Evolutionary conservation across 2,888 invertebrate species (phyloP).

Genomic region (Drosophila formosana): DNA sequence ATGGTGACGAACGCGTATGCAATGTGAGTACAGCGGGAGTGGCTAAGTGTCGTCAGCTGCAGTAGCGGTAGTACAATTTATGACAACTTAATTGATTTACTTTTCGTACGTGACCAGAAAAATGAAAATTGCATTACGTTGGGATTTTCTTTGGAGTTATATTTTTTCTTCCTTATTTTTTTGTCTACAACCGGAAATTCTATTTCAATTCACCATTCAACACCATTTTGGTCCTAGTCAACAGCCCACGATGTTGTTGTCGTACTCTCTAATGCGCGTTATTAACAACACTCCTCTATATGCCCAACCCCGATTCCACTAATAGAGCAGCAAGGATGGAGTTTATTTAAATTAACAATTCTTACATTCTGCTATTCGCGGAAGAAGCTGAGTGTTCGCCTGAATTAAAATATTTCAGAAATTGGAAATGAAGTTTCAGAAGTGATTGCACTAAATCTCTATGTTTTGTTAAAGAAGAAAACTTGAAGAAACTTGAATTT

Average conservation of each 20-base stretch:
- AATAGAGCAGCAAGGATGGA: constrained; percentile 5
- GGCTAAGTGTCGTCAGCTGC: constrained; percentile 60
- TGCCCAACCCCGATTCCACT: background rate
- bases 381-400: no score
- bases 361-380: background rate
- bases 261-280: constrained; percentile 28
- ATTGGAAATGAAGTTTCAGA: no score
- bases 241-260: constrained; percentile 27
- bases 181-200: constrained; percentile 65
- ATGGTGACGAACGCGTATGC: constrained; percentile 40
- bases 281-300: constrained; percentile 30
- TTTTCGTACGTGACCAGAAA: constrained; percentile 84
- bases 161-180: constrained; percentile 29
- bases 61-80: constrained; percentile 79
- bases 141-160: constrained; percentile 69
- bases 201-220: constrained; percentile 69
- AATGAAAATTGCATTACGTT: constrained; percentile 84
- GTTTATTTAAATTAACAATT: constrained; percentile 45
- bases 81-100: constrained; percentile 85
- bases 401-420: no score
- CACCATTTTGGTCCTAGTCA: constrained; percentile 49
- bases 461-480: no score
- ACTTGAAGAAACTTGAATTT: no score
- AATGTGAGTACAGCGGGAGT: constrained; percentile 36
- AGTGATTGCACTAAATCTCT: no score